These are phyloP conservation scores for Cololabis saira DNA, from an alignment of 2,113 vertebrate genomes.

Conservation along the genomic window DNA sequence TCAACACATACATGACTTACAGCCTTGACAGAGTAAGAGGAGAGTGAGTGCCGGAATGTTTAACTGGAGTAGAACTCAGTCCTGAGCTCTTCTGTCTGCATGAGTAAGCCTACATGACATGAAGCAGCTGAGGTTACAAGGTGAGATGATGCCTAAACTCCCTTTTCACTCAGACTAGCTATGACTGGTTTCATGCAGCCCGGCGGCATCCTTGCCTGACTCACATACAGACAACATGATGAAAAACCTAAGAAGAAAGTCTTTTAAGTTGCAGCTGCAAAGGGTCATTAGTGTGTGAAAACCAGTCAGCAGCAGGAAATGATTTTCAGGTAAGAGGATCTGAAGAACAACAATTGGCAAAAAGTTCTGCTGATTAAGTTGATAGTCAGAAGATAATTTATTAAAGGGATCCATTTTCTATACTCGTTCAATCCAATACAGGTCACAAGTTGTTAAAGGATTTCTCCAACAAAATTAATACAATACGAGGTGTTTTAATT, in stretches of 20 bases:
- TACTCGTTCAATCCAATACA: too few relatives aligned
- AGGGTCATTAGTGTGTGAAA: not conserved
- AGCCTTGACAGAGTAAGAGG: conserved; percentile 26
- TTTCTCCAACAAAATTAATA: too few relatives aligned
- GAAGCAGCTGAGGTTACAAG: conserved; percentile 31
- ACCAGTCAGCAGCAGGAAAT: not conserved
- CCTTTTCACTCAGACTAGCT: conserved; percentile 19
- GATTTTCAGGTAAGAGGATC: not conserved
- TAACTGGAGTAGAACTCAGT: conserved; percentile 21
- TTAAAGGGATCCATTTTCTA: too few relatives aligned
- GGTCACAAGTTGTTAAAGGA: too few relatives aligned
- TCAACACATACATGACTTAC: conserved; percentile 46
- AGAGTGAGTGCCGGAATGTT: conserved; percentile 44
- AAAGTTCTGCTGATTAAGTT: not conserved
- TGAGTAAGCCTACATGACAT: conserved; percentile 17
- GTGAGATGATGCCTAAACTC: conserved; percentile 25
- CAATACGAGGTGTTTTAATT: too few relatives aligned
- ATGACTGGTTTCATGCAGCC: conserved; percentile 25
- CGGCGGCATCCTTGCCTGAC: conserved; percentile 4
- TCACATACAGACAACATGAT: conserved; percentile 1
- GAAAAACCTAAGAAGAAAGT: conserved; percentile 12
- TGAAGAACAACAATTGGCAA: not conserved
- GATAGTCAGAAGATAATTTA: too few relatives aligned
- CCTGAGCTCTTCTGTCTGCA: conserved; percentile 14
- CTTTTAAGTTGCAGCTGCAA: conserved; percentile 7